A percentile compares a stretch with the other conserved stretches of the same genome.
These are phyloP conservation scores for Zootermopsis nevadensis DNA, from an alignment of 2,888 invertebrate genomes.

Conservation along the genomic window DNA sequence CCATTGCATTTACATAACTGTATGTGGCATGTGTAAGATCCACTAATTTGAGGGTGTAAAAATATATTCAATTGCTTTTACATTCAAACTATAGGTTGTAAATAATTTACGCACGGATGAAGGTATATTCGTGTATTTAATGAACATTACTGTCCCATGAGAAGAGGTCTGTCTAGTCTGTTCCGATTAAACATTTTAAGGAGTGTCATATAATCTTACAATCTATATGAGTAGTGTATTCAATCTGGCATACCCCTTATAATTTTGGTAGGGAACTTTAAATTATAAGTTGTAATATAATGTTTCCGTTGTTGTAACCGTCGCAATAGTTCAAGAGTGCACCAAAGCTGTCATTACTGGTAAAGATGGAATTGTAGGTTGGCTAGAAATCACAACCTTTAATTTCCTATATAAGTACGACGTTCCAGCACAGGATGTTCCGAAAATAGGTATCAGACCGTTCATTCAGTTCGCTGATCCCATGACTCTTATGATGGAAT, in stretches of 20 bases:
- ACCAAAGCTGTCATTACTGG: slow-evolving; percentile 48
- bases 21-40: not conserved
- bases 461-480: no score
- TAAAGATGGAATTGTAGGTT: slow-evolving; percentile 53
- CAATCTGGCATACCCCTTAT: slow-evolving; percentile 45
- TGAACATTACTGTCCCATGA: slow-evolving; percentile 24
- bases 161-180: not conserved
- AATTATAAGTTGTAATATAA: slow-evolving; percentile 46
- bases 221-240: slow-evolving; percentile 43
- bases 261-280: slow-evolving; percentile 35
- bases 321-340: slow-evolving; percentile 43
- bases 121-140: slow-evolving; percentile 25
- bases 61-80: slow-evolving; percentile 27
- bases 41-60: slow-evolving; percentile 45
- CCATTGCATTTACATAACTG: slow-evolving; percentile 6
- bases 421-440: no score
- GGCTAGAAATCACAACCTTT: slow-evolving; percentile 49
- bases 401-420: slow-evolving; percentile 45
- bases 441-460: no score
- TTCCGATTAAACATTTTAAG: slow-evolving; percentile 14
- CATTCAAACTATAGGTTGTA: slow-evolving; percentile 38
- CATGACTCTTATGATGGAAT: no score
- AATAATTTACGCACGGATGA: slow-evolving; percentile 9
- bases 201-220: slow-evolving; percentile 39
- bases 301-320: slow-evolving; percentile 44